phyloP scores from a whole-genome alignment of 2,797 vertebrate species.

The Apogon talboti region DNA sequence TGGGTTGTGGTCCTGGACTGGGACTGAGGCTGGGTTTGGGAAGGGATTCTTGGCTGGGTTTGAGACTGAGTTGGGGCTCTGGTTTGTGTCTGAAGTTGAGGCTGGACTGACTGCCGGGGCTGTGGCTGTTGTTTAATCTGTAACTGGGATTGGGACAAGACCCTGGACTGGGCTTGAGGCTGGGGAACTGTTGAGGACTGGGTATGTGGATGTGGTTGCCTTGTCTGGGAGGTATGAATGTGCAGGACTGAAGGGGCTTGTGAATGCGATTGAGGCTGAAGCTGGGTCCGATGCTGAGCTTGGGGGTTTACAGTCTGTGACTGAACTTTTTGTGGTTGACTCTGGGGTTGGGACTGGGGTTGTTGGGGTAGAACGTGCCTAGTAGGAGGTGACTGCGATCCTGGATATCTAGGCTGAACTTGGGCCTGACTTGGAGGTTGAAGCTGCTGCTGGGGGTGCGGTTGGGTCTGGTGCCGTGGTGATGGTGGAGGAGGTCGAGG shows the following conservation, averaged over 20 bases:
- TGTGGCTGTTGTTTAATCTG: slow-evolving; percentile 52
- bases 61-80: slow-evolving; percentile 13
- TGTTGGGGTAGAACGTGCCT: slow-evolving; percentile 47
- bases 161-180: slow-evolving; percentile 43
- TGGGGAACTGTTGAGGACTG: slow-evolving; percentile 45
- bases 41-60: slow-evolving; percentile 32
- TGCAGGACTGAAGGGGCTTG: slow-evolving; percentile 51
- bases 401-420: slow-evolving; percentile 39
- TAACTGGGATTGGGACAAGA: slow-evolving; percentile 40
- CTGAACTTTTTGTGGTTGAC: slow-evolving; percentile 55
- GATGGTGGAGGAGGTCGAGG: slow-evolving; percentile 31
- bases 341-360: slow-evolving; percentile 40
- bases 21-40: slow-evolving; percentile 26
- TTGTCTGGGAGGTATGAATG: slow-evolving; percentile 51
- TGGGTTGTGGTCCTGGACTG: slow-evolving; percentile 36
- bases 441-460: slow-evolving; percentile 36
- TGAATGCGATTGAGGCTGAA: slow-evolving; percentile 40
- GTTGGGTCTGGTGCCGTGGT: slow-evolving; percentile 29
- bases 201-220: slow-evolving; percentile 45
- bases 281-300: slow-evolving; percentile 52
- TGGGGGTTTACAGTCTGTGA: slow-evolving; percentile 35
- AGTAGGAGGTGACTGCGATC: slow-evolving; percentile 44
- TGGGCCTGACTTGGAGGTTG: slow-evolving; percentile 39
- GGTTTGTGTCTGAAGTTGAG: slow-evolving; percentile 36
- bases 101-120: slow-evolving; percentile 32